A percentile compares a stretch with the other conserved stretches of the same genome.
Conservation (phyloP, 2,888 invertebrate species). For the Drosophila heteroneura region DNA sequence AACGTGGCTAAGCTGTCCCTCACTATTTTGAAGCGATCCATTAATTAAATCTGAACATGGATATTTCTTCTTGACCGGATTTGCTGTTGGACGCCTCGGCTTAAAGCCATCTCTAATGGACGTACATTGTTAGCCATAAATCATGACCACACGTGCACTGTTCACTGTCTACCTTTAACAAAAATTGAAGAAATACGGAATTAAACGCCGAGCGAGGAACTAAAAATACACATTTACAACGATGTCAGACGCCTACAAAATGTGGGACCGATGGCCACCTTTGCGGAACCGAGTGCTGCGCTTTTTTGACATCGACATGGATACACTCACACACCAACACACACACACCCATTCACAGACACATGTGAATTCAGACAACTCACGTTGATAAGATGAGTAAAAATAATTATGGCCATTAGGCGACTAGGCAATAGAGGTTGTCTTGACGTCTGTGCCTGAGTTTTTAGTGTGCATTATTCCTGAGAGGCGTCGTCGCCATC, state of each 20-base stretch:
- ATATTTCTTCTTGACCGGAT: slow-evolving; percentile 60
- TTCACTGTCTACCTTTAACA: slow-evolving; percentile 39
- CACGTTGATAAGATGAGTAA: slow-evolving; percentile 71
- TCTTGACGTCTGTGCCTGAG: slow-evolving; percentile 16
- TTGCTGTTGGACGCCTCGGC: slow-evolving; percentile 62
- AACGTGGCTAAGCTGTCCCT: slow-evolving; percentile 42
- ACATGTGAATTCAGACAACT: slow-evolving; percentile 65
- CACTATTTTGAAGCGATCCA: slow-evolving; percentile 46
- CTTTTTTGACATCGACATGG: slow-evolving; percentile 49
- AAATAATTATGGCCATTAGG: slow-evolving; percentile 80
- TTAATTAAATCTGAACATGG: slow-evolving; percentile 68
- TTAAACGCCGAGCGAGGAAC: slow-evolving; percentile 55
- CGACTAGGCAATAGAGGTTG: slow-evolving; percentile 53
- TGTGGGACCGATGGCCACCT: slow-evolving; percentile 71
- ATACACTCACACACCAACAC: slow-evolving; percentile 17
- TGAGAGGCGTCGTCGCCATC: slow-evolving; percentile 20
- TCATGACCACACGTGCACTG: slow-evolving; percentile 69
- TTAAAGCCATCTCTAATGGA: slow-evolving; percentile 76
- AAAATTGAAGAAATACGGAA: slow-evolving; percentile 63
- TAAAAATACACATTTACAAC: slow-evolving; percentile 52
- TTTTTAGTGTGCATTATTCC: slow-evolving; percentile 13
- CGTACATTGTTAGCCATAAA: slow-evolving; percentile 75
- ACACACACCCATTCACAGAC: slow-evolving; percentile 21
- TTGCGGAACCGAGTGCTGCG: slow-evolving; percentile 56
- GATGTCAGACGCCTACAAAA: slow-evolving; percentile 72